Conservation (phyloP, 2,888 invertebrate species). For the Machimus rusticus region DNA sequence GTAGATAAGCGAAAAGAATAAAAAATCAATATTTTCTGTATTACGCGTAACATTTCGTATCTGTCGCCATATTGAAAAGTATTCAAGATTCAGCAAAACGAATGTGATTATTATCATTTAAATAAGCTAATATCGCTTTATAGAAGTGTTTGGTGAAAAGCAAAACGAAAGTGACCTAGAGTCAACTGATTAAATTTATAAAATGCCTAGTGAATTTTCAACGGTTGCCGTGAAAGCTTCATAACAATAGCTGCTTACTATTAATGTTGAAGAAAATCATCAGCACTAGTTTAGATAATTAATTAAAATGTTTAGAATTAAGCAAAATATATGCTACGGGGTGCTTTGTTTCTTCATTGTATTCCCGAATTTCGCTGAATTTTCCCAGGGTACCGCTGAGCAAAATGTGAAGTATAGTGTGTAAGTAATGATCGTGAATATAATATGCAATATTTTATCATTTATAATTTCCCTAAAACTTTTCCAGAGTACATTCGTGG, state of each 20-base stretch:
- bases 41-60: not conserved
- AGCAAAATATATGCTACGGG: not conserved
- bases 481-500: constrained; percentile 77
- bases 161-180: not conserved
- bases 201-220: not conserved
- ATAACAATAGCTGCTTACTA: not conserved
- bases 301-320: not conserved
- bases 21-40: constrained; percentile 2
- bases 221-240: not conserved
- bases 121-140: not conserved
- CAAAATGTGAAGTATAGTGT: constrained; percentile 62
- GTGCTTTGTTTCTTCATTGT: constrained; percentile 53
- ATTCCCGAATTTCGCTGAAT: constrained; percentile 57
- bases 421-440: constrained; percentile 52
- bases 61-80: constrained; percentile 11
- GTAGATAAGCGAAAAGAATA: not conserved
- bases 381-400: constrained; percentile 52
- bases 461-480: not conserved
- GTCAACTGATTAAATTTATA: not conserved
- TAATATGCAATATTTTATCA: constrained; percentile 1
- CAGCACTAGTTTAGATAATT: not conserved
- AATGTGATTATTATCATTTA: not conserved
- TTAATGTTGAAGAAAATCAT: not conserved
- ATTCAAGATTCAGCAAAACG: not conserved
- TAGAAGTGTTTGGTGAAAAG: not conserved